A percentile compares a stretch with the other conserved stretches of the same genome.
phyloP scores from a whole-genome alignment of 2,113 vertebrate species.

The Eublepharis macularius region DNA sequence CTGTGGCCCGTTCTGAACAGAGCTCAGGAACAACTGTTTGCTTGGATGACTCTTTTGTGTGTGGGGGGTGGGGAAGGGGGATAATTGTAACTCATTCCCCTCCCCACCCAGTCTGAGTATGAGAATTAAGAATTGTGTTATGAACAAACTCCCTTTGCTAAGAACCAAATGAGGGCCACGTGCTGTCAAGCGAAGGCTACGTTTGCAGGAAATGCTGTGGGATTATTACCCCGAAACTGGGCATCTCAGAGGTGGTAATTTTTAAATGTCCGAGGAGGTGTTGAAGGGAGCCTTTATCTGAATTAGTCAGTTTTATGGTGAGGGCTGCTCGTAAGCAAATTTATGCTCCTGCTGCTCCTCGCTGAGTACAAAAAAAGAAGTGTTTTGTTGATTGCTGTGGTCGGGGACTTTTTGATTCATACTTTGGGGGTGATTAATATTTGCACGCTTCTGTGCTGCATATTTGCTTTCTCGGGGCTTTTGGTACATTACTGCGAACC shows the following conservation, averaged over 20 bases:
- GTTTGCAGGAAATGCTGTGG: background rate
- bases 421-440: background rate
- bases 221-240: background rate
- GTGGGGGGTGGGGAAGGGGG: too few species aligned
- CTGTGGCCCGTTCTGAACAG: slow-evolving; percentile 52
- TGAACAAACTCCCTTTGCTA: slow-evolving; percentile 40
- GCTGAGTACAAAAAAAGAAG: background rate
- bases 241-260: background rate
- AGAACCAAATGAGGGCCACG: background rate
- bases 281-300: background rate
- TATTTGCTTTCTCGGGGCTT: background rate
- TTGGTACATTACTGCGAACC: background rate
- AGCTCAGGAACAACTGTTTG: slow-evolving; percentile 61
- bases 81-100: background rate
- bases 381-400: background rate
- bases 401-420: background rate
- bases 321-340: background rate
- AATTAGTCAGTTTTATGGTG: background rate
- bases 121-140: slow-evolving; percentile 47
- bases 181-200: background rate
- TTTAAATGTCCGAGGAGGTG: background rate
- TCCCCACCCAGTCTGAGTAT: slow-evolving; percentile 44
- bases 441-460: background rate
- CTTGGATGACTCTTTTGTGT: background rate
- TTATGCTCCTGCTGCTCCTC: background rate